Base-by-base conservation (phyloP, 2,797 vertebrate genomes). In the Megaceryle alcyon region DNA sequence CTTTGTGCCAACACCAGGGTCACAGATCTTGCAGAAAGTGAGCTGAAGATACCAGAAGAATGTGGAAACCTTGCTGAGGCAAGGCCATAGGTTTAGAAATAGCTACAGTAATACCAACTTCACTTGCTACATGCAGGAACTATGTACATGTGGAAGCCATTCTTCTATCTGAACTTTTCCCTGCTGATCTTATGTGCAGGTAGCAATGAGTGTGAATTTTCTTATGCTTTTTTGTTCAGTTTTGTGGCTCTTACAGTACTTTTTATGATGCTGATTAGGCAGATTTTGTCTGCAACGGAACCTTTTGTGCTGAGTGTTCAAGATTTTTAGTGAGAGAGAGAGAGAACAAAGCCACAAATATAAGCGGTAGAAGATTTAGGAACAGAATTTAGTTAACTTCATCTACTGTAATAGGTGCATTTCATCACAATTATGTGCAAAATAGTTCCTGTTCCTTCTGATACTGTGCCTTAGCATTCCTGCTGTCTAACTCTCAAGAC, bases 61-160 rank as follows among this genome's bases (percentile, higher is more conserved):
- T 21, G 51, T 28, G 44, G 63, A 73, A 84, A 80, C 44, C 51
- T 90, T 76, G 56, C 31, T 84, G 76, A n/a, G 43, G 63, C n/a
- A 77, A 68, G 88, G 43, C 4, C 1, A 3, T 59, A 39, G 22
- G 10, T 80, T 85, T 39, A 66, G 70, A 65, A 84, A 29, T 0
- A 3, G 28, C 19, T 81, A 2, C 21, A n/a, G 2, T 49, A 64
- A n/a, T 22, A 39, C 21, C 51, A 44, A 19, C 7, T 12, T 80
- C 41, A 6, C 17, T 28, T 86, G 44, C 66, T 88, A 4, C 1
- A 0, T 82, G 44, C 20, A 76, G 73, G 43, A 86, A 3, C 39
- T 59, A 0, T 6, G 1, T 49, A 9, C 5, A 0, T 15, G 14
- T 66, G 60, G 56, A 75, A 88, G 21, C 41, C 3, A 1, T 61